These are phyloP conservation scores for Liparis tanakae DNA, from an alignment of 2,797 vertebrate genomes.

Conservation along the genomic window DNA sequence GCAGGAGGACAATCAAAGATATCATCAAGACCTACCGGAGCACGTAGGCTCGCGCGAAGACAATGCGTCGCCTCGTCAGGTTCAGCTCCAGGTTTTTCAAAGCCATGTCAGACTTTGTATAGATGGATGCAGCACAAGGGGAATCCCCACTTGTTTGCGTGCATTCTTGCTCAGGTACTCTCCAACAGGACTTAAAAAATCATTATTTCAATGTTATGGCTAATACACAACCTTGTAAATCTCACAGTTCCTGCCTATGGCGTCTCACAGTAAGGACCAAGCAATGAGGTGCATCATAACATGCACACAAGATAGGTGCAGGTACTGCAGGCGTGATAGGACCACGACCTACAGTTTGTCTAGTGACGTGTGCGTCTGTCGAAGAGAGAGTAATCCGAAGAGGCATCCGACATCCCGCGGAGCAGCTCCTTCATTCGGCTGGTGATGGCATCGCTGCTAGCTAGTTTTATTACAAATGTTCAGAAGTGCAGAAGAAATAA, in stretches of 20 bases:
- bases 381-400: conserved; percentile 48
- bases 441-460: conserved; percentile 48
- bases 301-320: conserved; percentile 25
- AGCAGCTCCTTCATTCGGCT: conserved; percentile 44
- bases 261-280: background rate
- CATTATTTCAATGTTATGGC: conserved; percentile 38
- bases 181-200: conserved; percentile 52
- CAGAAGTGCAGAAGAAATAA: conserved; percentile 39
- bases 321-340: conserved; percentile 9
- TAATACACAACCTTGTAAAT: conserved; percentile 32
- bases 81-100: conserved; percentile 47
- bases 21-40: conserved; percentile 98
- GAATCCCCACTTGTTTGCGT: conserved; percentile 36
- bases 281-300: conserved; percentile 11
- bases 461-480: conserved; percentile 52
- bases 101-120: conserved; percentile 63
- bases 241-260: conserved; percentile 12
- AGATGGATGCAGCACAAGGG: conserved; percentile 42
- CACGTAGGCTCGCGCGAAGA: conserved; percentile 80
- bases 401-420: conserved; percentile 49
- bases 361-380: conserved; percentile 30
- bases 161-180: conserved; percentile 73
- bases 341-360: conserved; percentile 39
- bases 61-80: conserved; percentile 37
- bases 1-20: conserved; percentile 95